Percentiles rank a stretch among this genome's conserved stretches.
Conservation (phyloP, 35 echinoderm and acorn worm genomes). For the Acanthaster planci region DNA sequence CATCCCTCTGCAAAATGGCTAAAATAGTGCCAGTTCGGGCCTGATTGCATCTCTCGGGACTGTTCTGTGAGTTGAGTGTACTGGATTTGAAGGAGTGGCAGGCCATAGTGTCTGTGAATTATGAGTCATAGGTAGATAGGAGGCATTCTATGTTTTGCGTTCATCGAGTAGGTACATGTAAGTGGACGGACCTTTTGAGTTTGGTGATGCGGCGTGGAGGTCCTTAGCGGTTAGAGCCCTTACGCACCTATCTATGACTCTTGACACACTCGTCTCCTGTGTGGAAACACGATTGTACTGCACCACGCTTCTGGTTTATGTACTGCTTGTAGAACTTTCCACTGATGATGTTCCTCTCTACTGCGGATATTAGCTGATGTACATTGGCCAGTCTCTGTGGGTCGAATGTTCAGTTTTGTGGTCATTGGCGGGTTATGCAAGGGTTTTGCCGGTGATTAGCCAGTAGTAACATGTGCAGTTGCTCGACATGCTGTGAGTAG, state of each 20-base stretch:
- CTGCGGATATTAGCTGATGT: neutral
- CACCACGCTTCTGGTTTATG: neutral
- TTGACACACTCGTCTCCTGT: slow-evolving; percentile 5
- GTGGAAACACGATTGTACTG: neutral
- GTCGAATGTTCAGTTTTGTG: slow-evolving; percentile 38
- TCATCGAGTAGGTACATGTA: slow-evolving; percentile 30
- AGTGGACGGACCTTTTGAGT: neutral
- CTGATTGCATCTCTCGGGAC: no score
- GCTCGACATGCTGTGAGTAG: slow-evolving; percentile 50
- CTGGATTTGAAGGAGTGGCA: no score
- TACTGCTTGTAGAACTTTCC: slow-evolving; percentile 1
- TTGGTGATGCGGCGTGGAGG: neutral
- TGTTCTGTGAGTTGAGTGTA: no score
- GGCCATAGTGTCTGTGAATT: neutral
- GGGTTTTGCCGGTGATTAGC: slow-evolving; percentile 54
- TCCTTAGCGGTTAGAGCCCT: neutral
- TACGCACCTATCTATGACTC: neutral
- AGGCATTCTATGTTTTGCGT: neutral
- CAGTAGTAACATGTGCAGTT: slow-evolving; percentile 58
- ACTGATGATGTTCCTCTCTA: neutral
- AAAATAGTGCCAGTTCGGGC: no score
- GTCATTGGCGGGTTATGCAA: slow-evolving; percentile 42
- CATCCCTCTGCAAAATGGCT: no score
- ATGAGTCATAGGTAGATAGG: neutral
- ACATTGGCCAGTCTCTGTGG: neutral